Percentiles rank a stretch among this genome's conserved stretches.
Evolutionary conservation across 92 coral and sea anemone genomes (phyloP).

Genomic region (Porites lobata): DNA sequence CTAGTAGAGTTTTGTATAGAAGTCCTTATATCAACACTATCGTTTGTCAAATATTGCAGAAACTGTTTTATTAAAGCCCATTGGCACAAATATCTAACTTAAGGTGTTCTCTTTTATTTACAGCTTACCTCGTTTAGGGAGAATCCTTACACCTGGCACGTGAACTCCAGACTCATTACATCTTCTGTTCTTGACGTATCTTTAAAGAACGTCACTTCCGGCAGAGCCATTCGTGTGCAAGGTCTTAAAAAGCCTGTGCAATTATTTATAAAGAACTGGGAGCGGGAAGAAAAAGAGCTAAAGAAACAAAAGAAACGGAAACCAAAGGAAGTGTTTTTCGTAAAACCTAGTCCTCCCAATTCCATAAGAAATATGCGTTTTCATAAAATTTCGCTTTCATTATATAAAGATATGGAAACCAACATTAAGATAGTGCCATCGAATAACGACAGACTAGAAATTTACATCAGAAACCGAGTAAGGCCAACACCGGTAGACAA

Average conservation of each 20-base stretch:
- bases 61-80: not conserved
- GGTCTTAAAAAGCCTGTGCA: constrained; percentile 71
- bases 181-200: constrained; percentile 81
- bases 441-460: constrained; percentile 47
- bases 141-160: constrained; percentile 87
- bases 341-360: constrained; percentile 67
- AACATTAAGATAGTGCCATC: constrained; percentile 68
- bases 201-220: constrained; percentile 66
- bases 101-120: not conserved
- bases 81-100: not conserved
- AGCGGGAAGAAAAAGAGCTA: not conserved
- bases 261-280: constrained; percentile 50
- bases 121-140: constrained; percentile 69
- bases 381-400: constrained; percentile 66
- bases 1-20: no score
- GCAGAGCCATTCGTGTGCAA: constrained; percentile 61
- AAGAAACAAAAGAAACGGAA: constrained; percentile 4
- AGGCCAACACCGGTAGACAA: constrained; percentile 71
- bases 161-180: constrained; percentile 57
- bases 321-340: constrained; percentile 26
- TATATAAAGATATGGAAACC: constrained; percentile 48
- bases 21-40: no score
- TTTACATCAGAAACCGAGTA: constrained; percentile 49
- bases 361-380: constrained; percentile 72
- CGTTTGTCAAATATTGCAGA: not conserved